Base-by-base conservation (phyloP, 1,140 invertebrate genomes). In the Cepaea nemoralis region DNA sequence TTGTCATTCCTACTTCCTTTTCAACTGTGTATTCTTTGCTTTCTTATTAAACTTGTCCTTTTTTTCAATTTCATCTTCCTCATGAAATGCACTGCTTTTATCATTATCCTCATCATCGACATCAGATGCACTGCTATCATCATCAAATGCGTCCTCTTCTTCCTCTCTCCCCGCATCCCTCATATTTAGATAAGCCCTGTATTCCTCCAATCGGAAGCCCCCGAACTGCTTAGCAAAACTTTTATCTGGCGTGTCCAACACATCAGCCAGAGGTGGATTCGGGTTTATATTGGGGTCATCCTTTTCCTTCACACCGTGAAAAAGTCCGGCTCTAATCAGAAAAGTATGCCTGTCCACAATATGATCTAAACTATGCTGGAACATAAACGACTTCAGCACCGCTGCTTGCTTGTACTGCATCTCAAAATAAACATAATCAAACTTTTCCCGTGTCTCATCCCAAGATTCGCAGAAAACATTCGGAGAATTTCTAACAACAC, bases 341-440 rank as follows among this genome's bases (percentile, higher is more conserved):
- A 67, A 80, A 10, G 73, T 39, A 42, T 80, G 78, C 48, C 78
- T 31, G 48, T 80, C 78, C 24, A 50, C 33, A 1, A 73, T 70
- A 35, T 73, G 69, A 0, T 80, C 42, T 16, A 80, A 48, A 0
- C 39, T 14, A 35, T 55, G 69, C 10, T 39, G 5, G 27, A 80
- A 73, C 0, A 80, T 16, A 24, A 8, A 10, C 33, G 78, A 73
- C 22, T 39, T 45, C 14, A 45, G 27, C 16, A 80, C 73, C 2
- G 71, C 37, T 27, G 0, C 1, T 24, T 67, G 55, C 10, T 73
- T 40, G 35, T 80, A 80, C 12, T 33, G n/a, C 78, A 80, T 80
- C 0, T 22, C 59, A n/a, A 67, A 80, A 35, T 66, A 71, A 27
- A 22, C 67, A 63, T 80, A 80, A 31, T 80, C 78, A 73, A 80